Evolutionary conservation across 2,797 vertebrate species (phyloP).

Genomic region (Neostethus bicornis): DNA sequence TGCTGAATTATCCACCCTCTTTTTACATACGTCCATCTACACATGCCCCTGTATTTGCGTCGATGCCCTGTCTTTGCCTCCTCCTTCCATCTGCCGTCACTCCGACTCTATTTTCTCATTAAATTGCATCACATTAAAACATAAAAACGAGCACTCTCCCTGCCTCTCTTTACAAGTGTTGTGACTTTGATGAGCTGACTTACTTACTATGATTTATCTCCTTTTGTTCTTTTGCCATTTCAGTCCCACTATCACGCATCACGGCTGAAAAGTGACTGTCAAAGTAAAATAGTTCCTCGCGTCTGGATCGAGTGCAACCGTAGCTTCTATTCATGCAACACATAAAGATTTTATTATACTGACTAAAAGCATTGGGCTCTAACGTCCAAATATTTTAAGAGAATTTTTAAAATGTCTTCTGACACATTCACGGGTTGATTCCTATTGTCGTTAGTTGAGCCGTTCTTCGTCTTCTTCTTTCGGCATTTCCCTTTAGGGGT

Average conservation of each 20-base stretch:
- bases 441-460: no score
- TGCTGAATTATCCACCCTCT: no score
- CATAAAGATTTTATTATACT: constrained; percentile 4
- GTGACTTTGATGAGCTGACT: constrained; percentile 57
- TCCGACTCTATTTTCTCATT: constrained; percentile 29
- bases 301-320: constrained; percentile 18
- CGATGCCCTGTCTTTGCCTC: no score
- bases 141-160: constrained; percentile 38
- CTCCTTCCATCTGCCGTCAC: constrained; percentile 5
- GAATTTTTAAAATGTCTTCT: neutral
- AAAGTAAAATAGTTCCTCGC: constrained; percentile 33
- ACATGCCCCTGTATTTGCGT: no score
- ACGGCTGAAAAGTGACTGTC: constrained; percentile 51
- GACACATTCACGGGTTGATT: constrained; percentile 1
- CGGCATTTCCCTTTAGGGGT: no score
- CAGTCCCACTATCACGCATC: constrained; percentile 44
- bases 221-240: constrained; percentile 57
- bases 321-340: constrained; percentile 9
- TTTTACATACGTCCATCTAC: no score
- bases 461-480: no score
- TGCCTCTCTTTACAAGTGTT: constrained; percentile 45
- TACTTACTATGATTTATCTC: constrained; percentile 60
- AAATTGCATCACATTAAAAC: constrained; percentile 44
- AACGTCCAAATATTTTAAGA: no score
- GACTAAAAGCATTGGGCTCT: constrained; percentile 4